These are phyloP conservation scores for Meloe dianella DNA, from an alignment of 2,888 invertebrate species.

Conservation along the genomic window DNA sequence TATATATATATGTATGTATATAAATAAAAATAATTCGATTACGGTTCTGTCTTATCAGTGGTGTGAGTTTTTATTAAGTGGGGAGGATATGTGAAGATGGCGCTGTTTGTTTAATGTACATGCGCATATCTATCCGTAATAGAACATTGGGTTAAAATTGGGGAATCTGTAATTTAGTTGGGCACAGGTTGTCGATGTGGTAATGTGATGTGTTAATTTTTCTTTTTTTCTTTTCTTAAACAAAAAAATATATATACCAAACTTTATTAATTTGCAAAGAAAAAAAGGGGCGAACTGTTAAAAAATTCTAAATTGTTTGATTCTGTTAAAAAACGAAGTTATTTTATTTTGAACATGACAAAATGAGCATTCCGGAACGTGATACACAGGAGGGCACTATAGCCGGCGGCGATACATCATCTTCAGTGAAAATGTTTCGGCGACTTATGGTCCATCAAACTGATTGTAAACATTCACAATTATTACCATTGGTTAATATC, in stretches of 20 bases:
- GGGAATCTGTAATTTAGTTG: slow-evolving; percentile 10
- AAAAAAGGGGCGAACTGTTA: neutral
- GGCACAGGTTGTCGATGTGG: neutral
- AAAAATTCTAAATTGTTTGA: neutral
- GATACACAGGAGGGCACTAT: slow-evolving; percentile 42
- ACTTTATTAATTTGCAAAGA: neutral
- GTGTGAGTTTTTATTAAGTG: neutral
- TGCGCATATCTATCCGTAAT: slow-evolving; percentile 3
- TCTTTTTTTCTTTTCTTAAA: neutral
- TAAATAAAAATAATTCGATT: neutral
- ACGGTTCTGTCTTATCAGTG: neutral
- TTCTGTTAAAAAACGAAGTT: neutral
- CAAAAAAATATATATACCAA: neutral
- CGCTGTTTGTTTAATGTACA: slow-evolving; percentile 3
- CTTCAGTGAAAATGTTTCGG: slow-evolving; percentile 50
- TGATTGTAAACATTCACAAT: slow-evolving; percentile 44
- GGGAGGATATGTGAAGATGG: slow-evolving; percentile 2
- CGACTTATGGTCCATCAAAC: slow-evolving; percentile 57
- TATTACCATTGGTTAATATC: slow-evolving; percentile 57
- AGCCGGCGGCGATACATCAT: slow-evolving; percentile 36
- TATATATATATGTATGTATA: too few species aligned
- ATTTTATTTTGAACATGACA: slow-evolving; percentile 40
- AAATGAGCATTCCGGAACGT: slow-evolving; percentile 52
- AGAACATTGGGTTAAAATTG: neutral
- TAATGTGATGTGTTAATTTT: neutral